Base-by-base conservation (phyloP, 2,888 invertebrate genomes). In the Tinea trinotella region DNA sequence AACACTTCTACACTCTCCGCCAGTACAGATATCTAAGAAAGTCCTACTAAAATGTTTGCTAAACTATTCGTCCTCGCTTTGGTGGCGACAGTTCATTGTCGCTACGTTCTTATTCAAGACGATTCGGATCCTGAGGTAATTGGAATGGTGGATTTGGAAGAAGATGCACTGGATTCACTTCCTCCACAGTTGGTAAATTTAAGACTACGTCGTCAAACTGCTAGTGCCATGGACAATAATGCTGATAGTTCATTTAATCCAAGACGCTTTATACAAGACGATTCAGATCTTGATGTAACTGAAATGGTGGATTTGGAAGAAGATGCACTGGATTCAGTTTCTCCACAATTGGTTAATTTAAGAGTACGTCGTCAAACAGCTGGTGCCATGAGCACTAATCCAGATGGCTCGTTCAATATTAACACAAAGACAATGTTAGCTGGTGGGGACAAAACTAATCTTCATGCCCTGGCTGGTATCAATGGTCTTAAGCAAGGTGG, bases 401-500 rank as follows among this genome's bases (percentile, higher is more conserved):
- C 53, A 3, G 53, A 35, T 36, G 53, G 53, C 3, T 7, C 24
- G 5, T 22, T 53, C 6, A 53, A 53, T 19, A 36, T 53, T 4
- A 35, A 53, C 19, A 19, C 36, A 9, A 34, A 53, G n/a, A 19
- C 20, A 4, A 35, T 10, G 3, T 12, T 53, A 7, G 36, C 19
- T 36, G 20, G 53, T 5, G 30, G 34, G 13, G 35, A 36, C 18
- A n/a, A n/a, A 9, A 53, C 35, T 53, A 9, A 12, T 3, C 19
- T 53, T 5, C 35, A 24, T n/a, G 40, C 53, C 6, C 7, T 36
- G 7, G 40, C 19, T 36, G 53, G 53, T 13, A 36, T 35, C 13
- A 18, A 53, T n/a, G 53, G 3, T 18, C n/a, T 53, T 7, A 34
- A 53, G 19, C 15, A 2, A 36, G 20, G 40, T 6, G 2, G 56